Conservation (phyloP, 2,113 vertebrate genomes). For the Lates calcarifer region DNA sequence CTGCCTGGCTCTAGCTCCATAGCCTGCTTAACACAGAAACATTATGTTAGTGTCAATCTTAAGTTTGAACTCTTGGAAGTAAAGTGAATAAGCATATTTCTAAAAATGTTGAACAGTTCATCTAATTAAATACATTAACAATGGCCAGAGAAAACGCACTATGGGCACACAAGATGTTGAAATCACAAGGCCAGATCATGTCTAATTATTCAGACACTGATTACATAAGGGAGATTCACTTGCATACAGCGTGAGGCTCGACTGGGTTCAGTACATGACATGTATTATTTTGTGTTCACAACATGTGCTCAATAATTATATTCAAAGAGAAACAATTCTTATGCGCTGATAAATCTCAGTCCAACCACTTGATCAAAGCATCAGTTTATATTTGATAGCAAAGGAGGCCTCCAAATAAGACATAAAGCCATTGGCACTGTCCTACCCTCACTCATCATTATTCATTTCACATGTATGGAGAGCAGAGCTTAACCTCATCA, state of each 20-base stretch:
- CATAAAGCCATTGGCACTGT: conserved; percentile 59
- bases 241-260: not conserved
- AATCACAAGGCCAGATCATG: conserved; percentile 21
- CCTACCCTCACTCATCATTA: conserved; percentile 53
- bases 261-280: conserved; percentile 3
- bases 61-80: not conserved
- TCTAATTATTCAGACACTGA: conserved; percentile 27
- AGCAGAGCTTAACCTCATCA: conserved; percentile 57
- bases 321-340: conserved; percentile 43
- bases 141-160: conserved; percentile 7
- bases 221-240: conserved; percentile 32
- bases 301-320: conserved; percentile 60
- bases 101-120: not conserved
- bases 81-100: not conserved
- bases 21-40: not conserved
- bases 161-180: conserved; percentile 21
- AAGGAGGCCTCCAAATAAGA: conserved; percentile 42
- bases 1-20: not conserved
- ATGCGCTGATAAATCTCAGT: conserved; percentile 53
- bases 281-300: conserved; percentile 50
- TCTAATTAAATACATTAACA: not conserved
- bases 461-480: conserved; percentile 60
- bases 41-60: conserved; percentile 12
- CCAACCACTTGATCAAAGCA: conserved; percentile 74
- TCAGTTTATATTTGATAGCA: conserved; percentile 43